Conservation (phyloP, 2,113 vertebrate genomes). For the Raja brachyura region DNA sequence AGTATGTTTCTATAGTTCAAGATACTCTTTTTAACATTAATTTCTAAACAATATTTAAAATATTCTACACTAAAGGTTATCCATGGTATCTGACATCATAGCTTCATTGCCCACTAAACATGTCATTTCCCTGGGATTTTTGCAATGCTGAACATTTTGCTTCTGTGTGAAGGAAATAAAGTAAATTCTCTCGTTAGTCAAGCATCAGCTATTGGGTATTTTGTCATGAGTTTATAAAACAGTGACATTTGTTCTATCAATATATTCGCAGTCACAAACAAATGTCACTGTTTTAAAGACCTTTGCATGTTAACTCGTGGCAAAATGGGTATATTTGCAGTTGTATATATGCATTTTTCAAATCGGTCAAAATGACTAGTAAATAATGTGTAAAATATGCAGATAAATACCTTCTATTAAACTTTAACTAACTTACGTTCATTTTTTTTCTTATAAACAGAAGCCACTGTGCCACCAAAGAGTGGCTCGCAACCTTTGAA, state of each 20-base stretch:
- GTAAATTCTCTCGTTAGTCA: neutral
- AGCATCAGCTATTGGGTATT: neutral
- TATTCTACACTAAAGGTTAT: neutral
- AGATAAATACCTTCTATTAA: neutral
- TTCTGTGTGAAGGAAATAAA: neutral
- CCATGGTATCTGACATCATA: neutral
- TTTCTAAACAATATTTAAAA: neutral
- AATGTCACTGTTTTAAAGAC: too few species aligned
- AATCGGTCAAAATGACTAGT: neutral
- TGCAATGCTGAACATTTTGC: neutral
- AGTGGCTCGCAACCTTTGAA: constrained; percentile 51
- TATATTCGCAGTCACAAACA: neutral
- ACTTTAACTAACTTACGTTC: constrained; percentile 1
- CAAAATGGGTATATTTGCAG: neutral
- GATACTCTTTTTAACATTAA: neutral
- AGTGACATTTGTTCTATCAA: neutral
- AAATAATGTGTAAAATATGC: neutral
- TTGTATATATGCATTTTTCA: neutral
- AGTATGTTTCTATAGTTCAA: neutral
- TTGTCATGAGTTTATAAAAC: neutral
- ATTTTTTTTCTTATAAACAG: constrained; percentile 57
- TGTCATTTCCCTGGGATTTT: neutral
- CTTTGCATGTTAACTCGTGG: too few species aligned
- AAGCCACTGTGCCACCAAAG: constrained; percentile 53
- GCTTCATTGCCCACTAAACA: neutral